Conservation (phyloP, 1,140 invertebrate genomes). For the Antheraea mylitta region DNA sequence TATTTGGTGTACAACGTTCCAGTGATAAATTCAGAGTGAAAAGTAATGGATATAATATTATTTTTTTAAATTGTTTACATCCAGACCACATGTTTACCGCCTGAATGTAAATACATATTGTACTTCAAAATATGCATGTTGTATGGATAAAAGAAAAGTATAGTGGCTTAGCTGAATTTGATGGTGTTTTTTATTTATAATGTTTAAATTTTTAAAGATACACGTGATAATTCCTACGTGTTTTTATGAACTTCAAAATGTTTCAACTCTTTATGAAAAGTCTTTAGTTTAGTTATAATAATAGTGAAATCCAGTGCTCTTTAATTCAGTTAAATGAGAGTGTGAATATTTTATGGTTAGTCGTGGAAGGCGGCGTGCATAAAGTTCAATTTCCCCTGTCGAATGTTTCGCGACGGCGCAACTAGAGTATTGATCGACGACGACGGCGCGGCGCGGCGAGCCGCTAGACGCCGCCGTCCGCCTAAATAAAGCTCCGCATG, state of each 20-base stretch:
- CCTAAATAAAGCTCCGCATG: slow-evolving; percentile 76
- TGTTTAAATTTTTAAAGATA: background rate
- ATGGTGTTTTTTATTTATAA: background rate
- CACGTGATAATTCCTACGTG: background rate
- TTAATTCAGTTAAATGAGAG: slow-evolving; percentile 64
- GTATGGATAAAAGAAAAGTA: background rate
- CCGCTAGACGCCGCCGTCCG: slow-evolving; percentile 70
- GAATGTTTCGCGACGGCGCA: slow-evolving; percentile 70
- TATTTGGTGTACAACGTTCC: background rate
- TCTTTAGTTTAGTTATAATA: background rate
- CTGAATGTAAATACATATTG: background rate
- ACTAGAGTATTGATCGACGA: slow-evolving; percentile 74
- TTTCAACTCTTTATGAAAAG: background rate
- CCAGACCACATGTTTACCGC: slow-evolving; percentile 40
- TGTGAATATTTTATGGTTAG: slow-evolving; percentile 76
- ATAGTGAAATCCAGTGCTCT: slow-evolving; percentile 25
- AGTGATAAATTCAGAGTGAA: slow-evolving; percentile 13
- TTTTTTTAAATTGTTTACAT: slow-evolving; percentile 42
- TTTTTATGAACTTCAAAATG: background rate
- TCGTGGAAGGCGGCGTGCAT: slow-evolving; percentile 59
- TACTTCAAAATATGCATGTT: background rate
- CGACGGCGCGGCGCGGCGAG: slow-evolving; percentile 41
- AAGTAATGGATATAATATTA: slow-evolving; percentile 11
- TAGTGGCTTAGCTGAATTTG: background rate
- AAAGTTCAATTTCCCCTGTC: slow-evolving; percentile 65